Conservation (phyloP, 2,113 vertebrate genomes). For the Bucco capensis region DNA sequence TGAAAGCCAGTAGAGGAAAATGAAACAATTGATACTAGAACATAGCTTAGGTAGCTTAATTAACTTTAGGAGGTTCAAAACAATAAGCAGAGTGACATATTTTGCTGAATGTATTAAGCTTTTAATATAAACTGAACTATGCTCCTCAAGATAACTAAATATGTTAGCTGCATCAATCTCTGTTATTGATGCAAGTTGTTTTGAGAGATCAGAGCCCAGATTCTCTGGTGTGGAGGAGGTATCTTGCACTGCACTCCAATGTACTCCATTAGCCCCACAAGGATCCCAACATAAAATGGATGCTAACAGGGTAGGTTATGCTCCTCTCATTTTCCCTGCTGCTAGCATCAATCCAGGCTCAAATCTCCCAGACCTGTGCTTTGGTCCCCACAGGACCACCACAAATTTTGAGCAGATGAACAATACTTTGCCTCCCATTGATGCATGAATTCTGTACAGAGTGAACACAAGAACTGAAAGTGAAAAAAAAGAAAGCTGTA, state of each 20-base stretch:
- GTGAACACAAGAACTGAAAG: neutral
- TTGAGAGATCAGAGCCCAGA: neutral
- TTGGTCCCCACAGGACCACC: neutral
- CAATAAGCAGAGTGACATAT: neutral
- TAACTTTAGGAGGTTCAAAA: neutral
- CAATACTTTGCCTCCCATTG: accelerated
- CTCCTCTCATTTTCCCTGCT: neutral
- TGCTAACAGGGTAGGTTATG: neutral
- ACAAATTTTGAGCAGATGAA: neutral
- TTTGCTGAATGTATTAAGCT: neutral
- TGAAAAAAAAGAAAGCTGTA: neutral
- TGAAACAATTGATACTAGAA: neutral
- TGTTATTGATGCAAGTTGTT: neutral
- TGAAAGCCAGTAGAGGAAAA: neutral
- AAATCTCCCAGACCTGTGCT: neutral
- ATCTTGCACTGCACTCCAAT: neutral
- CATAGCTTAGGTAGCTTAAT: neutral
- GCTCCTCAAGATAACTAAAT: neutral
- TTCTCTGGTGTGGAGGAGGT: neutral
- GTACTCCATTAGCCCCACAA: neutral
- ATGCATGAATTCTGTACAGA: neutral
- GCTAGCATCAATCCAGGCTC: neutral
- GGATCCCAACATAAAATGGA: neutral
- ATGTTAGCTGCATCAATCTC: neutral
- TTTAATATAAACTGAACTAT: neutral